Conservation (phyloP, 2,797 vertebrate species). For the Schizopygopsis pylzovi region DNA sequence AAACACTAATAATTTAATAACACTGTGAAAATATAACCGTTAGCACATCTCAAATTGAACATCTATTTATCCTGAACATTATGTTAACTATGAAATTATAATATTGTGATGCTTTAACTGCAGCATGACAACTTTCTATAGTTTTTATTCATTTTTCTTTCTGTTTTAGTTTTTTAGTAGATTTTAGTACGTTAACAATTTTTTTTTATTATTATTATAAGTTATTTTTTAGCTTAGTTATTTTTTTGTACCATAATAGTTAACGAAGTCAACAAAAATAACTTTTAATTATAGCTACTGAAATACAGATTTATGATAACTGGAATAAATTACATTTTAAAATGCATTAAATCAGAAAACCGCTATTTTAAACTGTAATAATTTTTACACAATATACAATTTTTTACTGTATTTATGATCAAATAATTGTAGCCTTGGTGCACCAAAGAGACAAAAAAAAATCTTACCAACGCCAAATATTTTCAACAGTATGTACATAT, state of each 20-base stretch:
- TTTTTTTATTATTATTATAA: too few relatives aligned
- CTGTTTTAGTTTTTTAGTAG: too few relatives aligned
- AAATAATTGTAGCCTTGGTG: not conserved
- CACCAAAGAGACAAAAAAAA: not conserved
- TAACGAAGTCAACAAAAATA: too few relatives aligned
- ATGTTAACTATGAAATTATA: not conserved
- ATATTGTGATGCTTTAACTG: too few relatives aligned
- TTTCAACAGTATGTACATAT: not conserved
- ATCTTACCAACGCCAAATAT: not conserved
- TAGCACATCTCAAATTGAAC: not conserved
- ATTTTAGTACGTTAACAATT: too few relatives aligned
- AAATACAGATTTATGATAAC: not conserved
- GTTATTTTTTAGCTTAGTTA: too few relatives aligned
- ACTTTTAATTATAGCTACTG: too few relatives aligned
- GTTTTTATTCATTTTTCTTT: too few relatives aligned
- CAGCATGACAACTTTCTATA: too few relatives aligned
- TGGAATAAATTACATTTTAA: not conserved
- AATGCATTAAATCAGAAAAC: not conserved
- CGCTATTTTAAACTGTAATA: not conserved
- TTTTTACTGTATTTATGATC: not conserved
- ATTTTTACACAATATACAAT: not conserved
- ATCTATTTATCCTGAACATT: not conserved
- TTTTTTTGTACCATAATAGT: too few relatives aligned
- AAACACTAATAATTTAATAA: slow-evolving; percentile 1
- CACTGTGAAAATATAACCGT: not conserved